These are phyloP conservation scores for Anoplopoma fimbria DNA, from an alignment of 2,113 vertebrate species.

Conservation along the genomic window DNA sequence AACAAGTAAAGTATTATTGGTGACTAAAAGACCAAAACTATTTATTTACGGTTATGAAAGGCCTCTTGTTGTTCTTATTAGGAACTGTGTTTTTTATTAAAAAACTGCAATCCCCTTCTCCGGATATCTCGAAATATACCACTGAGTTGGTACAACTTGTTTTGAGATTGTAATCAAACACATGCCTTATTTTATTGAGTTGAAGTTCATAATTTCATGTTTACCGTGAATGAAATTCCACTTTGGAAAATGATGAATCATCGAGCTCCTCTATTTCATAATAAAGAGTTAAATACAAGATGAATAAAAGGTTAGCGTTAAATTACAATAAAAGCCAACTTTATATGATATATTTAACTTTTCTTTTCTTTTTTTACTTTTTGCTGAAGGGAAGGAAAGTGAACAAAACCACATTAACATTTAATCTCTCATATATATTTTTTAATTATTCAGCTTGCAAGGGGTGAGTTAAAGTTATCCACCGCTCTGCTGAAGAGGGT, in stretches of 20 bases:
- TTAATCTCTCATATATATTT: not conserved
- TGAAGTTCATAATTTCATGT: not conserved
- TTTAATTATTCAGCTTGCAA: not conserved
- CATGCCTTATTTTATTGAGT: not conserved
- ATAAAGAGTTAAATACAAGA: not conserved
- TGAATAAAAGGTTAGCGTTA: not conserved
- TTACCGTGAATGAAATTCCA: too few species aligned
- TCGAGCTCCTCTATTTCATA: not conserved
- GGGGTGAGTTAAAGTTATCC: not conserved
- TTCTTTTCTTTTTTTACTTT: not conserved
- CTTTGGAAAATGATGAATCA: not conserved
- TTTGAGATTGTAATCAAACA: too few species aligned
- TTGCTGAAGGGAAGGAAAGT: not conserved
- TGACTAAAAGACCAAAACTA: too few species aligned
- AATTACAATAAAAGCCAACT: not conserved
- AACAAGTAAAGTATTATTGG: too few species aligned
- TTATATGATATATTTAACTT: not conserved
- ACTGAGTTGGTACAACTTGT: too few species aligned
- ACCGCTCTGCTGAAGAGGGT: not conserved
- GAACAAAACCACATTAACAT: not conserved
- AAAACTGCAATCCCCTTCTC: not conserved
- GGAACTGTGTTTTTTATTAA: not conserved
- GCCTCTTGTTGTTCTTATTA: not conserved
- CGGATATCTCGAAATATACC: not conserved
- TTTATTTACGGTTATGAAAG: not conserved